Percentiles rank a stretch among this genome's conserved stretches.
Conservation (phyloP, 2,797 vertebrate species). For the Triplophysa yarkandensis region DNA sequence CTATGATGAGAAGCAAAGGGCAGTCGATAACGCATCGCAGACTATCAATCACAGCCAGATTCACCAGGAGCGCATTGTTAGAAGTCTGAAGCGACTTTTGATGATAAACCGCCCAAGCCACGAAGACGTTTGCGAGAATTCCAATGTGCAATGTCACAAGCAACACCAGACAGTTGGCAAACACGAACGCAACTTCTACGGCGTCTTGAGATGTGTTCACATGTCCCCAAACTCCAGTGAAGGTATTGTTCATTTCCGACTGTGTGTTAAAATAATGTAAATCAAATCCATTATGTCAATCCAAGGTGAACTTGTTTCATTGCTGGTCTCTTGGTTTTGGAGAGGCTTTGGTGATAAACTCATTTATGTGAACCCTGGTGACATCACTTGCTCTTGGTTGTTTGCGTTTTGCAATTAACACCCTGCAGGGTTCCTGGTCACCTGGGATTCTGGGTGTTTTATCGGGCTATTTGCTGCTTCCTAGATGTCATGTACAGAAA, state of each 20-base stretch:
- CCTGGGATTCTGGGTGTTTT: conserved; percentile 68
- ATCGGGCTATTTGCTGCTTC: conserved; percentile 42
- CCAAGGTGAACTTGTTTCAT: neutral
- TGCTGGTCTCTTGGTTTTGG: conserved; percentile 11
- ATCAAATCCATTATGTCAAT: conserved; percentile 45
- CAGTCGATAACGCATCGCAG: conserved; percentile 73
- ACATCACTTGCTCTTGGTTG: conserved; percentile 58
- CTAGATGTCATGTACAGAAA: conserved; percentile 39
- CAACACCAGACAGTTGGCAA: conserved; percentile 68
- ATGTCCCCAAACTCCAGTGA: conserved; percentile 51
- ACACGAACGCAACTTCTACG: conserved; percentile 59
- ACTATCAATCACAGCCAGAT: conserved; percentile 72
- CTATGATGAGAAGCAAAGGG: conserved; percentile 70
- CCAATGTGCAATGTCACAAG: conserved; percentile 67
- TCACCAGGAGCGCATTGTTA: conserved; percentile 77
- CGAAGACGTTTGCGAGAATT: conserved; percentile 73
- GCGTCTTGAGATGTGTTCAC: conserved; percentile 52
- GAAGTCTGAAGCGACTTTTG: conserved; percentile 75
- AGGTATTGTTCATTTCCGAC: conserved; percentile 68
- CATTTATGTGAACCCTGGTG: conserved; percentile 39
- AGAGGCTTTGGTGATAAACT: neutral
- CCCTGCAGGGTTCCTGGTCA: conserved; percentile 64
- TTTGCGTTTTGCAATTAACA: conserved; percentile 75
- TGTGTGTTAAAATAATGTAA: conserved; percentile 31
- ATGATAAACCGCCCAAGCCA: conserved; percentile 71